Evolutionary conservation across 2,888 invertebrate genomes (phyloP), one percentile per base, ranked within the genome.

Genomic region (Cryptus viduatorius): DNA sequence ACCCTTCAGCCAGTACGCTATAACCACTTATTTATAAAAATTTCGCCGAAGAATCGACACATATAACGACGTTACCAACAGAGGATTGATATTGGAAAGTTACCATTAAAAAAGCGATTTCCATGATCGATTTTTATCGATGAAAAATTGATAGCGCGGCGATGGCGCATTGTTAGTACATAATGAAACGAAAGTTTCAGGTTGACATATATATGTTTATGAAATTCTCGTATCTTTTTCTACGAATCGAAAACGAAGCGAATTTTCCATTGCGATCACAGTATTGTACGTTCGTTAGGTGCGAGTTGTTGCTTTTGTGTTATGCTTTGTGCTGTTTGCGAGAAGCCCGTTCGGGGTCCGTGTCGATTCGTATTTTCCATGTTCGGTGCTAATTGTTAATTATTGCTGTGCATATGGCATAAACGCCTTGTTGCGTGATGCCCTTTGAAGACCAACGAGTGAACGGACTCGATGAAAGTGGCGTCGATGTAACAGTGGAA

Each of bases 301-400:
- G 61, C 4, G n/a, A 31, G 5, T 24, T 61, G 31, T 61, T 61
- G 7, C 61, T 61, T n/a, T 61, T 61, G n/a, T 61, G 31, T 7
- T 29, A 31, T n/a, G 14, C 14, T 61, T 31, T 14, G 12, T 4
- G 29, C 5, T 7, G 14, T 29, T 1, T 31, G 14, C 7, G 31
- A 61, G 31, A 31, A 59, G 14, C n/a, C 12, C 31, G 14, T n/a
- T 37, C 61, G 14, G 14, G 31, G 29, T 7, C 31, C 61, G 31
- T n/a, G 31, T 31, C 61, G 31, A 61, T 61, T 7, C 61, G 2
- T n/a, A 59, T 42, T 42, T 59, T 72, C 29, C 44, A 72, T 7
- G 4, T 24, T 46, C 37, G 64, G 16, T 53, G 37, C 64, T 72
- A 53, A 79, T 72, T 65, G 65, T 24, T 72, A 53, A 72, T 79